Base-by-base conservation (phyloP, 2,797 vertebrate genomes). In the Austrolebias charrua region DNA sequence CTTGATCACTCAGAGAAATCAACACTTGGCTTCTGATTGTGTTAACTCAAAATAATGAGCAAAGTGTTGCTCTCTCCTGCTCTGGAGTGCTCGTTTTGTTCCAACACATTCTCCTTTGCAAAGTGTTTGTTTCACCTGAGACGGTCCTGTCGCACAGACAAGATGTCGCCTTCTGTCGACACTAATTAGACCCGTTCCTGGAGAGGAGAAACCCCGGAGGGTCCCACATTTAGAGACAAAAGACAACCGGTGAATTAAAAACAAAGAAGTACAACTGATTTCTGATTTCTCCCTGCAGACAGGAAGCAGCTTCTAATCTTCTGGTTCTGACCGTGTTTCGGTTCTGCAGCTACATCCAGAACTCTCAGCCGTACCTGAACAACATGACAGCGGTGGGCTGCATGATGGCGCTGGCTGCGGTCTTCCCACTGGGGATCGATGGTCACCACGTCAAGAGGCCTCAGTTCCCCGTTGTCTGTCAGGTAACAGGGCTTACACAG, bases 371-470 rank as follows among this genome's bases (percentile, higher is more conserved):
- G 0, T 96, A 96, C 85, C 91, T 98, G 82, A 98, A 98, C 90
- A 96, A 97, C 89, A 93, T 98, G 94, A 97, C 96, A 0, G 96
- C 96, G 0, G 95, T 96, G 56, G 96, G 96, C 60, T 98, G 96
- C 55, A 96, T 96, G 50, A 90, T 98, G 92, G 95, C 96, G 0
- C 90, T 98, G 16, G 95, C 95, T 0, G 95, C 96, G 0, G 95
- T 98, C 1, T 96, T 96, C 72, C 96, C 96, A 0, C 92, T 98
- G 49, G 96, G 96, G 0, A 92, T 98, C 0, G 96, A 98, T 0
- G 95, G 96, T 0, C 92, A 94, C 71, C 96, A 98, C 75, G 94
- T 98, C 11, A 89, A 90, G 59, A 85, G 85, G 0, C 88, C 89
- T 20, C 93, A 95, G 49, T 98, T 98, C 79, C 95, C 95, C 0